Percentiles rank a stretch among this genome's conserved stretches.
Evolutionary conservation across 2,797 vertebrate genomes (phyloP).

Genomic region (Lithobates pipiens): DNA sequence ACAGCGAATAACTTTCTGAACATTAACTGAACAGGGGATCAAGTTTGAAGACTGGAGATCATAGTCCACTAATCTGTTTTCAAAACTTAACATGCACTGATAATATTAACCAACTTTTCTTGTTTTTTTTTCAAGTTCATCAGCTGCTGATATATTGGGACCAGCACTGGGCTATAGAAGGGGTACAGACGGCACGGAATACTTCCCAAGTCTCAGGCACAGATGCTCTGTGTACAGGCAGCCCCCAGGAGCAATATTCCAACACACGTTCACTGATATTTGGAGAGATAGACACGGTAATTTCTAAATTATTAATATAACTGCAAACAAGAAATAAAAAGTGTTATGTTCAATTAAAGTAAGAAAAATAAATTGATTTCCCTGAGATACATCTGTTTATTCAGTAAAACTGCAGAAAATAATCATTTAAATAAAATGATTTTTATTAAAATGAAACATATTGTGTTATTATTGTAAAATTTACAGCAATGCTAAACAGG

Average conservation of each 20-base stretch:
- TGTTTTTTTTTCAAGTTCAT: too few species aligned
- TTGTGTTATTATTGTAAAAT: background rate
- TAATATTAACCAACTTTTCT: background rate
- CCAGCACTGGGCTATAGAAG: background rate
- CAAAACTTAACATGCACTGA: too few species aligned
- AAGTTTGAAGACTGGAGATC: too few species aligned
- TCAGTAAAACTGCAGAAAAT: background rate
- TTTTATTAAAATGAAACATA: background rate
- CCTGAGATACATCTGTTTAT: background rate
- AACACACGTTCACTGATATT: background rate
- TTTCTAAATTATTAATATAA: background rate
- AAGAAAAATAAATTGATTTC: background rate
- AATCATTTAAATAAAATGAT: background rate
- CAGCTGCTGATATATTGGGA: background rate
- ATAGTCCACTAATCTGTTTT: too few species aligned
- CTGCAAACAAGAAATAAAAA: background rate
- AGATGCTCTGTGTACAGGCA: background rate
- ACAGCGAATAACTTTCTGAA: too few species aligned
- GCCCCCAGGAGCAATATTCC: background rate
- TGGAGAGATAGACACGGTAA: background rate
- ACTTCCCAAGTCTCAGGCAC: background rate
- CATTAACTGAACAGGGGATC: too few species aligned
- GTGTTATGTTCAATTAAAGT: background rate
- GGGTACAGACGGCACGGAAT: background rate
- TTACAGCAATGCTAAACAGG: too few species aligned